Percentiles rank a stretch among this genome's conserved stretches.
phyloP scores from a whole-genome alignment of 2,797 vertebrate species.

The Leuciscus waleckii region DNA sequence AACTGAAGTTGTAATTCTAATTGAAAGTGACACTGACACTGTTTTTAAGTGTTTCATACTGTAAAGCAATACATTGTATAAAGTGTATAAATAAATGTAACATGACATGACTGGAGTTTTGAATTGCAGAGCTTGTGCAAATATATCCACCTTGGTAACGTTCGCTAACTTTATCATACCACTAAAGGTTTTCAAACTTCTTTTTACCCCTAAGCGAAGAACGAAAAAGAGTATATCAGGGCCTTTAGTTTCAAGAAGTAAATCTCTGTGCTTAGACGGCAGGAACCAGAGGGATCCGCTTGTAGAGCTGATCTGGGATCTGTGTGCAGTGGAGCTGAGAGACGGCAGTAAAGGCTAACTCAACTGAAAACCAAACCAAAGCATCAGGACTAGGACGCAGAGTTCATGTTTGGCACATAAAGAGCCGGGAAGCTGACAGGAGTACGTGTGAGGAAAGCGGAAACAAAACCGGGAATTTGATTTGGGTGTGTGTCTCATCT shows the following conservation, averaged over 20 bases:
- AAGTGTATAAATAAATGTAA: too few species aligned
- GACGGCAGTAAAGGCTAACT: not conserved
- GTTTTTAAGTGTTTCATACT: too few species aligned
- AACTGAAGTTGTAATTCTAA: too few species aligned
- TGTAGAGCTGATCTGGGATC: not conserved
- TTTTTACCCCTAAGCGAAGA: not conserved
- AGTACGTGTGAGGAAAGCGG: not conserved
- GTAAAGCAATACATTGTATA: too few species aligned
- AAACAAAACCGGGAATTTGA: not conserved
- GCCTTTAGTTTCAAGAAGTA: not conserved
- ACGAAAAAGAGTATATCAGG: not conserved
- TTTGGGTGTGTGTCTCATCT: not conserved
- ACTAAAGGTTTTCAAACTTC: not conserved
- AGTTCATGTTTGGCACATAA: constrained; percentile 7
- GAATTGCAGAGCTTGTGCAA: too few species aligned
- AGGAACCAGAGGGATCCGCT: not conserved
- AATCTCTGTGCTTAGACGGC: not conserved
- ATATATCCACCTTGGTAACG: too few species aligned
- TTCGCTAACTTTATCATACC: too few species aligned
- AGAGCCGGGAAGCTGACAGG: not conserved
- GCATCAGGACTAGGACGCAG: not conserved
- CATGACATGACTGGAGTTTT: too few species aligned
- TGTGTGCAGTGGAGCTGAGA: not conserved
- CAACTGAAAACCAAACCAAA: not conserved
- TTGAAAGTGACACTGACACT: too few species aligned